phyloP scores from a whole-genome alignment of 2,888 invertebrate species.

The Coecobrya sp. region DNA sequence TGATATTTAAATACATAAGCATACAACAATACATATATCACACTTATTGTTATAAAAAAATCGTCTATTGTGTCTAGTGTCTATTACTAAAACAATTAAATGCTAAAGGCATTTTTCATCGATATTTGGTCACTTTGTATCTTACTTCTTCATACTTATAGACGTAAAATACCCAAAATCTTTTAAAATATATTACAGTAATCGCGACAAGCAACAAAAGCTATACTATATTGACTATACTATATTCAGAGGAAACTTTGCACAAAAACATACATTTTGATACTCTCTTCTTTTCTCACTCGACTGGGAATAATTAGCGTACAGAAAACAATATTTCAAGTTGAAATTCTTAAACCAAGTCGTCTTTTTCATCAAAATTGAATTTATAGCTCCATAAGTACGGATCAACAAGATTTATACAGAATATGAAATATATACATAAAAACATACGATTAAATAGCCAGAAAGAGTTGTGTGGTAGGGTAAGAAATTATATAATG shows the following conservation, averaged over 20 bases:
- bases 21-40: no score
- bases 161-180: neutral
- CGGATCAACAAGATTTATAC: neutral
- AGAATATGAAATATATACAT: neutral
- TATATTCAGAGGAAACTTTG: neutral
- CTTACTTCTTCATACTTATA: neutral
- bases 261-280: slow-evolving; percentile 15
- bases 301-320: neutral
- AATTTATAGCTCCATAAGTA: no score
- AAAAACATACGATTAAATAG: no score
- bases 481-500: no score
- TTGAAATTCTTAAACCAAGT: neutral
- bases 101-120: neutral
- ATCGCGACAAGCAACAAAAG: no score
- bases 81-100: neutral
- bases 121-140: neutral
- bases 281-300: neutral
- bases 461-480: no score
- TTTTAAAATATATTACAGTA: no score
- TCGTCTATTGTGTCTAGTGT: no score
- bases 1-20: no score
- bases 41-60: no score
- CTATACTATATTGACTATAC: neutral
- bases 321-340: neutral
- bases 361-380: no score